Evolutionary conservation across 2,113 vertebrate genomes (phyloP).

Genomic region (Neoarius graeffei): DNA sequence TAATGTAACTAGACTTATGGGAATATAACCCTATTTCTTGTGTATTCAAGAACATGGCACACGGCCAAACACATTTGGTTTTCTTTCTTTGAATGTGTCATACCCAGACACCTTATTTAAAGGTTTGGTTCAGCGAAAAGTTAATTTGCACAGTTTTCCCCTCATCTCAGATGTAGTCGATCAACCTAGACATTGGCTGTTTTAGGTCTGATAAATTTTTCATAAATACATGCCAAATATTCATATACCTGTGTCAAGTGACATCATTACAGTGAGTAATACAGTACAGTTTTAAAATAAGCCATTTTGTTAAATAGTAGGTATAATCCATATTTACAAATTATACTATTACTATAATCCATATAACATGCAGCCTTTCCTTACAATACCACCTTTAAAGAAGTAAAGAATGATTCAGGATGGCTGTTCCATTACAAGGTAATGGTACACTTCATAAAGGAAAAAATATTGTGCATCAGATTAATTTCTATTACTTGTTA

Average conservation of each 20-base stretch:
- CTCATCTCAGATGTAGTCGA: background rate
- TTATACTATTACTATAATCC: background rate
- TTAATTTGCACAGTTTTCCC: background rate
- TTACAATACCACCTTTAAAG: background rate
- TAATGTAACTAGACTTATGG: constrained; percentile 18
- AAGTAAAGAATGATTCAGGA: background rate
- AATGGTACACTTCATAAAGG: background rate
- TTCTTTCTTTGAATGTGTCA: constrained; percentile 16
- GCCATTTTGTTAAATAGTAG: background rate
- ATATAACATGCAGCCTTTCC: background rate
- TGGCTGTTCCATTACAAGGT: background rate
- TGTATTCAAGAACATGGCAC: constrained; percentile 2
- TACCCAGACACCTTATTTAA: background rate
- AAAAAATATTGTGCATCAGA: background rate
- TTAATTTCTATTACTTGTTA: background rate
- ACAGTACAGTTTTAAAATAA: background rate
- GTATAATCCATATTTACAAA: background rate
- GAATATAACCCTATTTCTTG: background rate
- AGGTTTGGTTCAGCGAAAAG: background rate
- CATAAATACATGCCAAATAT: background rate
- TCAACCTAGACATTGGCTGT: background rate
- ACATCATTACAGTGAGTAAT: background rate
- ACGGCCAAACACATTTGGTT: background rate
- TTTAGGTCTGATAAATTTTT: background rate
- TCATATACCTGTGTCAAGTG: background rate